Evolutionary conservation across 2,888 invertebrate genomes (phyloP).

Genomic region (Pollenia angustigena): DNA sequence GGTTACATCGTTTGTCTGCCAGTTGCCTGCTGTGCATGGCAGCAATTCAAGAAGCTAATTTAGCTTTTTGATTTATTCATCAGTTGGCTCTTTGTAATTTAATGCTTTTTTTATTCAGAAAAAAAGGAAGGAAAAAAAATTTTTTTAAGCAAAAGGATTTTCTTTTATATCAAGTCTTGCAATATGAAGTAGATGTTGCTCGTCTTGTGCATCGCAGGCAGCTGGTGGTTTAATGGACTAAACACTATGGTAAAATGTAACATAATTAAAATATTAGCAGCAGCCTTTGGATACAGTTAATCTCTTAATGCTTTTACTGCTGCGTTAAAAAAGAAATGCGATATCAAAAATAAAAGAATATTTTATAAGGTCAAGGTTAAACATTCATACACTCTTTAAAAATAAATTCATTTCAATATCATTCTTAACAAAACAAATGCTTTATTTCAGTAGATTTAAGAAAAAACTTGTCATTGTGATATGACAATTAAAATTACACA

Average conservation of each 20-base stretch:
- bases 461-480: too few relatives aligned
- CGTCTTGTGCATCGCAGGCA: neutral
- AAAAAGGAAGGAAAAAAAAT: neutral
- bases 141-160: neutral
- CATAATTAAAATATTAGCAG: constrained; percentile 44
- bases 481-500: too few relatives aligned
- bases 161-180: neutral
- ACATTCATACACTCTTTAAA: neutral
- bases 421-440: neutral
- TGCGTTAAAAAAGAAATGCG: neutral
- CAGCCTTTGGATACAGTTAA: constrained; percentile 19
- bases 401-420: neutral
- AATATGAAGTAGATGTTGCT: neutral
- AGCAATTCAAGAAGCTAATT: constrained; percentile 37
- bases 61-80: constrained; percentile 28
- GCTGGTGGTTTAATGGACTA: neutral
- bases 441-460: too few relatives aligned
- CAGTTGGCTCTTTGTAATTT: constrained; percentile 7
- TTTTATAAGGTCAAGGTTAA: constrained; percentile 11
- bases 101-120: constrained; percentile 3
- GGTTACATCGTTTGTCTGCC: neutral
- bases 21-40: constrained; percentile 18
- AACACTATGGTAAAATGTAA: neutral
- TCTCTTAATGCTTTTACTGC: neutral
- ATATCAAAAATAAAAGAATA: neutral